Conservation (phyloP, 2,797 vertebrate species). For the Sarcophilus harrisii region DNA sequence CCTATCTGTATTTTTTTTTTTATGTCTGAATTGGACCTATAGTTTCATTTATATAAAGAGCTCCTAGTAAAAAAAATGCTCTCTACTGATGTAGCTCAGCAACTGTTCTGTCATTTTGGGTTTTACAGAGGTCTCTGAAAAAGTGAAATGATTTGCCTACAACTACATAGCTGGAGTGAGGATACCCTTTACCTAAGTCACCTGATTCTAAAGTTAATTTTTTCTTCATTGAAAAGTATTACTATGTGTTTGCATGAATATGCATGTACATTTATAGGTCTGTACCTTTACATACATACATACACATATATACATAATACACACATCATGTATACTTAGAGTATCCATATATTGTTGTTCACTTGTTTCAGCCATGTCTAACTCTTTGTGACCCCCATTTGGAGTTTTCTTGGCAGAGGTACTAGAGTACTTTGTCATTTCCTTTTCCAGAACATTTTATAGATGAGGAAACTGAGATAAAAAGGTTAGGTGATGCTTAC, state of each 20-base stretch:
- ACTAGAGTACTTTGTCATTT: neutral
- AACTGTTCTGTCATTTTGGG: neutral
- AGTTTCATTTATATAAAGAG: neutral
- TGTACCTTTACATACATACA: neutral
- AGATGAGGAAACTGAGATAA: slow-evolving; percentile 49
- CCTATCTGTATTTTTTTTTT: neutral
- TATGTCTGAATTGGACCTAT: neutral
- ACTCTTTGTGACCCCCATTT: neutral
- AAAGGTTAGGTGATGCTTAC: neutral
- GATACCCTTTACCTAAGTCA: neutral
- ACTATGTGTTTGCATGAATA: neutral
- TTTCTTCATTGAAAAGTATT: neutral
- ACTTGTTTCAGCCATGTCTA: neutral
- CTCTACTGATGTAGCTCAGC: neutral
- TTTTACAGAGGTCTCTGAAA: neutral
- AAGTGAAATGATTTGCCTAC: neutral
- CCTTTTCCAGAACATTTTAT: slow-evolving; percentile 66
- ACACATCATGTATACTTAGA: neutral
- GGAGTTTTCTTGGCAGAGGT: neutral
- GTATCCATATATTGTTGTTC: neutral
- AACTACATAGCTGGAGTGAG: neutral
- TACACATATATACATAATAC: too few species aligned
- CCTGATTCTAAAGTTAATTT: neutral
- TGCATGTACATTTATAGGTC: neutral
- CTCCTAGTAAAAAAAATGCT: neutral